A percentile compares a stretch with the other conserved stretches of the same genome.
phyloP scores from a whole-genome alignment of 23 tunicate genomes.

The Aplidium turbinatum region DNA sequence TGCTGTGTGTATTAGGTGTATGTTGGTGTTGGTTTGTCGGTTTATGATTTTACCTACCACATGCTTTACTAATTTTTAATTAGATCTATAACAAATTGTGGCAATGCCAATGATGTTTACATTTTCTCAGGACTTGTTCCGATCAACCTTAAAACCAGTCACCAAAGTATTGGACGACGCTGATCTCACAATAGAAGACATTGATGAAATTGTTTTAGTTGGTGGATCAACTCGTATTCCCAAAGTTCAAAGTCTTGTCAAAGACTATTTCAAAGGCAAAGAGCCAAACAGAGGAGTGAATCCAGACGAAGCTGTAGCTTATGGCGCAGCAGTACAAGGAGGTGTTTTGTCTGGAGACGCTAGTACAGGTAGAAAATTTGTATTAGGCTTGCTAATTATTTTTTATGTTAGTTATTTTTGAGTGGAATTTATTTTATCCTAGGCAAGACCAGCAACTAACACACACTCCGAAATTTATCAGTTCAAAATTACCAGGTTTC shows the following conservation, averaged over 20 bases:
- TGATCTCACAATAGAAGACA: constrained; percentile 40
- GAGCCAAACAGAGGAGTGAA: constrained; percentile 50
- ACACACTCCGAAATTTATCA: too few relatives aligned
- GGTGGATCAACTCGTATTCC: constrained; percentile 72
- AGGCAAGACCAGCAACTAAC: too few relatives aligned
- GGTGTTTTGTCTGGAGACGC: constrained; percentile 52
- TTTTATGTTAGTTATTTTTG: too few relatives aligned
- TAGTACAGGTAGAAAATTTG: constrained; percentile 38
- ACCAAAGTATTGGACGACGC: constrained; percentile 50
- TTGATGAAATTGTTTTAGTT: constrained; percentile 53
- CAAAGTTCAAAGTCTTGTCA: constrained; percentile 50
- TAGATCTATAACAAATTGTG: neutral
- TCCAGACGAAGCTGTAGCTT: constrained; percentile 76
- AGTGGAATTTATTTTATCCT: too few relatives aligned
- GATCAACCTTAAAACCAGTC: constrained; percentile 54
- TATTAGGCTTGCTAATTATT: too few relatives aligned
- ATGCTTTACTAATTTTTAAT: neutral
- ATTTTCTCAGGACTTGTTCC: constrained; percentile 42
- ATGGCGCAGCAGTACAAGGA: constrained; percentile 68
- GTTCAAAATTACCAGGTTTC: too few relatives aligned
- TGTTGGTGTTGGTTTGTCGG: too few relatives aligned
- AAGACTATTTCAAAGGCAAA: constrained; percentile 54
- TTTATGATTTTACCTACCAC: neutral
- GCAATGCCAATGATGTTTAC: neutral
- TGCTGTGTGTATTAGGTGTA: too few relatives aligned